Percentiles rank a stretch among this genome's conserved stretches.
Conservation (phyloP, 1,140 invertebrate genomes). For the Trichomalopsis sarcophagae region DNA sequence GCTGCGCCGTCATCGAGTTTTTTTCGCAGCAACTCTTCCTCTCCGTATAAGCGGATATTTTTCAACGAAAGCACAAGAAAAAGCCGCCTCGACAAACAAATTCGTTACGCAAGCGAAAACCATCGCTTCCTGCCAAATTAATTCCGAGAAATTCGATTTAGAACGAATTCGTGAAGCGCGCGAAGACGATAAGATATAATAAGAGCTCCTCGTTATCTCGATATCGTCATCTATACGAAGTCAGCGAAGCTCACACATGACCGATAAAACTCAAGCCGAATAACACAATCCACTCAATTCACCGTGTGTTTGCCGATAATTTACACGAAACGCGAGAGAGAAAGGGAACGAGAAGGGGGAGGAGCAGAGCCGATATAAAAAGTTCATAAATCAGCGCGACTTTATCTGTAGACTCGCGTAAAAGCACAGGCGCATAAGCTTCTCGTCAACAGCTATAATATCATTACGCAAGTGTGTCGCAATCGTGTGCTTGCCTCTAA, state of each 20-base stretch:
- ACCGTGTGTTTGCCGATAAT: background rate
- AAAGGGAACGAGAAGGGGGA: no score
- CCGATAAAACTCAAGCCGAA: background rate
- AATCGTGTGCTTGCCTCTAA: no score
- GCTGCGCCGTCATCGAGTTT: background rate
- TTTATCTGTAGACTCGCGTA: no score
- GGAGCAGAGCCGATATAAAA: no score
- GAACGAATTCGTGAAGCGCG: background rate
- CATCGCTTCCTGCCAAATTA: background rate
- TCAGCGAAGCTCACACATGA: background rate
- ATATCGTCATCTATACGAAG: background rate
- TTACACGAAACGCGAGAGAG: background rate
- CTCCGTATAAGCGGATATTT: background rate
- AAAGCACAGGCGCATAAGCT: no score
- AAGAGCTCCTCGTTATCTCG: background rate
- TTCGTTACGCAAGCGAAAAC: no score
- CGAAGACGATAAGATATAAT: background rate
- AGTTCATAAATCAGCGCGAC: no score
- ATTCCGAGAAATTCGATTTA: background rate
- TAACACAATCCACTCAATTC: background rate
- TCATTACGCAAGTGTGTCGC: no score
- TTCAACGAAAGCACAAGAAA: constrained; percentile 29
- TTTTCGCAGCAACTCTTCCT: background rate
- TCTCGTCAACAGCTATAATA: no score
- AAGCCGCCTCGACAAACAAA: background rate